Evolutionary conservation across 2,113 vertebrate species (phyloP), one percentile per base, ranked within the genome.

Genomic region (Aphyosemion australe): DNA sequence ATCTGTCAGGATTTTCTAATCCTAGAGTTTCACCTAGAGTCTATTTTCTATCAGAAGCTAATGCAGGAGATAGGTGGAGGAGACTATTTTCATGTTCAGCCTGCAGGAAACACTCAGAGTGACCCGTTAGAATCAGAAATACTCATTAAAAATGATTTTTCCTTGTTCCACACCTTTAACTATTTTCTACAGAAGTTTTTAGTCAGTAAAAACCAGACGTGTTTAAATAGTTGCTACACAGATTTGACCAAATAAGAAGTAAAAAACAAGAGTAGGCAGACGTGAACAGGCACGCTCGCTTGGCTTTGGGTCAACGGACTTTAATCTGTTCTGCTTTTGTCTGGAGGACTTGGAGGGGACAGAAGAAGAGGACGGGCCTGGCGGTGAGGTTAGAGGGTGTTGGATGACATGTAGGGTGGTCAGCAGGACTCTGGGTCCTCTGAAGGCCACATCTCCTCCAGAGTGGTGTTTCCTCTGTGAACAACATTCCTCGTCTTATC

Each of bases 401-500:
- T 72, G 53, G 74, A 57, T 76, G 82, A 79, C 69, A 82, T 43
- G 58, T 26, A 11, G 49, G 45, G 61, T 54, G 65, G 69, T 62
- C 47, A 70, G 68, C 78, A 69, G 54, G 80, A 67, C 42, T 26
- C 26, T 26, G 26, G 61, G 69, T 52, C 74, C 45, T 86, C 78
- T 80, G 1, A 69, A 67, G 4, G 11, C 80, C 60, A 78, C 84
- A 66, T 84, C 91, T 88, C 86, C 83, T 77, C 63, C 68, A 60
- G 72, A 72, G 80, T 8, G 64, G 49, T 45, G 71, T 83, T 91
- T 92, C 91, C 89, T 89, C 85, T 84, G 64, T 10, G 34, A 84
- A 80, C 82, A 87, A 80, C 90, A 87, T 79, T 85, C 69, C 92
- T 92, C 87, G 62, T 90, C 85, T 92, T 90, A 87, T 88, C 81